Evolutionary conservation across 2,113 vertebrate genomes (phyloP).

Genomic region (Pelobates fuscus): DNA sequence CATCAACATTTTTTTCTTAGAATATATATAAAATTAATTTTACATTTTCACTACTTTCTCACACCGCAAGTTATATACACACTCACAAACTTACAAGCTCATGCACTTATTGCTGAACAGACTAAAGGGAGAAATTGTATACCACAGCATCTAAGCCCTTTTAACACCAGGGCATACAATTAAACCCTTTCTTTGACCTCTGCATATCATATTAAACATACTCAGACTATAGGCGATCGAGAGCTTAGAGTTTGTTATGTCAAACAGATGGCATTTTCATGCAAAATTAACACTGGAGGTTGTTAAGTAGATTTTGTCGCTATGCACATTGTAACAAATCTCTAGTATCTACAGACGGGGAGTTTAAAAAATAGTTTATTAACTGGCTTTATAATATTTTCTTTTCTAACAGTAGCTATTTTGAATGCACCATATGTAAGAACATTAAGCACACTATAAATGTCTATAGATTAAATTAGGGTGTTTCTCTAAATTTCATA

Average conservation of each 20-base stretch:
- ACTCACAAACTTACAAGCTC: too few relatives aligned
- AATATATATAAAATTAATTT: too few relatives aligned
- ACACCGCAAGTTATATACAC: too few relatives aligned
- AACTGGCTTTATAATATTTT: neutral
- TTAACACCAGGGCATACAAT: slow-evolving; percentile 68
- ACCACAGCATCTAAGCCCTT: slow-evolving; percentile 55
- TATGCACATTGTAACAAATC: slow-evolving; percentile 48
- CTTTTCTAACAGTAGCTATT: neutral
- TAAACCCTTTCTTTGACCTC: slow-evolving; percentile 71
- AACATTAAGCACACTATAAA: too few relatives aligned
- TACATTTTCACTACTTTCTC: too few relatives aligned
- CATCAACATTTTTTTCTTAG: too few relatives aligned
- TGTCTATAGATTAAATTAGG: too few relatives aligned
- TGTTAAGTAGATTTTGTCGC: slow-evolving; percentile 58
- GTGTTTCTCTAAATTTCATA: too few relatives aligned
- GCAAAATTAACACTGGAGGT: slow-evolving; percentile 64
- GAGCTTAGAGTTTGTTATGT: slow-evolving; percentile 62
- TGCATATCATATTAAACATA: slow-evolving; percentile 66
- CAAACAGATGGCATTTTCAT: slow-evolving; percentile 71
- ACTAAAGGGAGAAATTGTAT: slow-evolving; percentile 18
- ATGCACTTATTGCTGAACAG: neutral
- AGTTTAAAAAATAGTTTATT: slow-evolving; percentile 1
- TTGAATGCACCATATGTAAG: too few relatives aligned
- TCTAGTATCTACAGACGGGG: neutral
- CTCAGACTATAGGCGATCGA: slow-evolving; percentile 62